Evolutionary conservation across 2,797 vertebrate species (phyloP).

Genomic region (Podarcis siculus): DNA sequence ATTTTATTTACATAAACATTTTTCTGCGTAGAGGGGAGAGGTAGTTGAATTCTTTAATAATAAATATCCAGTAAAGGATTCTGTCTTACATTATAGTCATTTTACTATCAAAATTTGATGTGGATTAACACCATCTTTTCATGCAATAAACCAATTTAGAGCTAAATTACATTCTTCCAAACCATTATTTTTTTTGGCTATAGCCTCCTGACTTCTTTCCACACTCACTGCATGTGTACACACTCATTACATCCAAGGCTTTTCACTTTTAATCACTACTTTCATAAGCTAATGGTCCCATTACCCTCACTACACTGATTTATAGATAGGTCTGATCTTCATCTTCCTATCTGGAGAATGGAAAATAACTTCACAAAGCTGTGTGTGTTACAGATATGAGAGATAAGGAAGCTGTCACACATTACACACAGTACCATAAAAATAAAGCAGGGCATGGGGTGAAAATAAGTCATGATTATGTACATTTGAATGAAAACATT

Average conservation of each 20-base stretch:
- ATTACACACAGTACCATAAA: neutral
- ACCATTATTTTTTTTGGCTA: too few relatives aligned
- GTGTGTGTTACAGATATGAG: neutral
- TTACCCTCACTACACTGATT: neutral
- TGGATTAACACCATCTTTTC: neutral
- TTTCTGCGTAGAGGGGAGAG: slow-evolving; percentile 1
- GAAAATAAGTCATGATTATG: neutral
- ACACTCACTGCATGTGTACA: neutral
- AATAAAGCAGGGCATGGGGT: neutral
- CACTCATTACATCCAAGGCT: neutral
- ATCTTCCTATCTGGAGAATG: neutral
- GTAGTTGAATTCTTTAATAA: neutral
- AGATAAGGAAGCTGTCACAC: neutral
- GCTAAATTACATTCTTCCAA: neutral
- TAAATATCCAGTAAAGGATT: neutral
- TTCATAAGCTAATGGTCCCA: neutral
- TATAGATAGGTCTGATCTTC: neutral
- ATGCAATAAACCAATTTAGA: neutral
- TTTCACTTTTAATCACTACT: neutral
- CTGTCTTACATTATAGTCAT: neutral
- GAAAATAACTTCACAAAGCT: neutral
- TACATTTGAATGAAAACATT: neutral
- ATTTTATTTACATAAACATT: neutral
- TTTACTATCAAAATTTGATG: slow-evolving; percentile 20
- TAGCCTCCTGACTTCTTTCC: neutral